These are phyloP conservation scores for Potamarius usumacintae DNA, from an alignment of 2,113 vertebrate species.

Conservation along the genomic window DNA sequence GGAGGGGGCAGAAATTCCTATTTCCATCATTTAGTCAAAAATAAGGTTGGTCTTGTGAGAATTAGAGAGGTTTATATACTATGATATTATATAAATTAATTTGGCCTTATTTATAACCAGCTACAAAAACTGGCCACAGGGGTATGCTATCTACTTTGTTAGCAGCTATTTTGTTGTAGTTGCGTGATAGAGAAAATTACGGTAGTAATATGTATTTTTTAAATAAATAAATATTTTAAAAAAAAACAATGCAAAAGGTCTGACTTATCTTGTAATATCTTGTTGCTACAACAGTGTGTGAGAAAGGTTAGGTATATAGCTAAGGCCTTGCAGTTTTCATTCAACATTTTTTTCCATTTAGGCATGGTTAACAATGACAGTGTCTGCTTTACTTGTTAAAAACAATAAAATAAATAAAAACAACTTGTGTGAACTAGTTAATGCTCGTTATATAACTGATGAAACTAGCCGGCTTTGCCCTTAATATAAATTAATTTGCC, in stretches of 20 bases:
- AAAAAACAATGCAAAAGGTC: background rate
- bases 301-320: background rate
- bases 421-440: background rate
- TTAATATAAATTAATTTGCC: too few relatives aligned
- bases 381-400: background rate
- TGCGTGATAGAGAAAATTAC: background rate
- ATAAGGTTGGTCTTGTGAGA: background rate
- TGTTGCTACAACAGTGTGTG: background rate
- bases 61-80: too few relatives aligned
- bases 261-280: background rate
- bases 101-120: background rate
- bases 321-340: background rate
- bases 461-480: background rate
- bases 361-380: background rate
- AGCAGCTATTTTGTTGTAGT: background rate
- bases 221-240: too few relatives aligned
- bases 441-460: too few relatives aligned
- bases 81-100: background rate
- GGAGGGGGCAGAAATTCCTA: too few relatives aligned
- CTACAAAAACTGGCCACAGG: background rate
- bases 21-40: background rate
- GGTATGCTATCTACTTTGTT: background rate
- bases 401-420: background rate
- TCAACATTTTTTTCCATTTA: background rate
- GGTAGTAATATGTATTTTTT: too few relatives aligned